phyloP scores from a whole-genome alignment of 2,888 invertebrate genomes.

The Xestia c-nigrum region DNA sequence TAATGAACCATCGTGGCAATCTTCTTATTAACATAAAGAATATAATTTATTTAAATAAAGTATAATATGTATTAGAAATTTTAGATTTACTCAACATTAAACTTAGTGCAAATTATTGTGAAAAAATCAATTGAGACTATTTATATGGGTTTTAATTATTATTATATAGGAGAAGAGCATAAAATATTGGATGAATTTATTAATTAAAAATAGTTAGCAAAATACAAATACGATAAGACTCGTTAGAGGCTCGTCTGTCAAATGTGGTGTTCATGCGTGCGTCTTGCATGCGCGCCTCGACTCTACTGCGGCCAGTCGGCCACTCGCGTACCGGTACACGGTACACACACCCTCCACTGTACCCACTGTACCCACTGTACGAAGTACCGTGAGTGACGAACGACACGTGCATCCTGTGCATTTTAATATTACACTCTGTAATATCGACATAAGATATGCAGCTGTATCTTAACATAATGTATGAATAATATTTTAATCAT shows the following conservation, averaged over 20 bases:
- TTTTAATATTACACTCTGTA: constrained; percentile 85
- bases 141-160: constrained; percentile 91
- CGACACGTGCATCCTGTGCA: constrained; percentile 77
- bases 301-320: constrained; percentile 51
- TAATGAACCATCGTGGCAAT: constrained; percentile 89
- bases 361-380: constrained; percentile 28
- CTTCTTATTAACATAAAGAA: constrained; percentile 89
- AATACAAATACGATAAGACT: constrained; percentile 90
- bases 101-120: constrained; percentile 91
- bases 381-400: constrained; percentile 73
- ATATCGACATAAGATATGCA: constrained; percentile 85
- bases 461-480: constrained; percentile 87
- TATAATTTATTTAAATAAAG: constrained; percentile 90
- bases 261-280: constrained; percentile 75
- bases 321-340: constrained; percentile 43
- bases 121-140: constrained; percentile 89
- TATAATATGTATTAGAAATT: constrained; percentile 90
- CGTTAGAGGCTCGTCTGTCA: constrained; percentile 89
- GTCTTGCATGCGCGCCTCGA: constrained; percentile 65
- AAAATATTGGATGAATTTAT: constrained; percentile 91
- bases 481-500: constrained; percentile 88
- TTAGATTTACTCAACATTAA: constrained; percentile 90
- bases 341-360: constrained; percentile 14
- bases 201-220: constrained; percentile 91
- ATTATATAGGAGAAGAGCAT: constrained; percentile 89